A percentile compares a stretch with the other conserved stretches of the same genome.
Evolutionary conservation across 1,140 invertebrate species (phyloP).

Genomic region (Asbolus verrucosus): DNA sequence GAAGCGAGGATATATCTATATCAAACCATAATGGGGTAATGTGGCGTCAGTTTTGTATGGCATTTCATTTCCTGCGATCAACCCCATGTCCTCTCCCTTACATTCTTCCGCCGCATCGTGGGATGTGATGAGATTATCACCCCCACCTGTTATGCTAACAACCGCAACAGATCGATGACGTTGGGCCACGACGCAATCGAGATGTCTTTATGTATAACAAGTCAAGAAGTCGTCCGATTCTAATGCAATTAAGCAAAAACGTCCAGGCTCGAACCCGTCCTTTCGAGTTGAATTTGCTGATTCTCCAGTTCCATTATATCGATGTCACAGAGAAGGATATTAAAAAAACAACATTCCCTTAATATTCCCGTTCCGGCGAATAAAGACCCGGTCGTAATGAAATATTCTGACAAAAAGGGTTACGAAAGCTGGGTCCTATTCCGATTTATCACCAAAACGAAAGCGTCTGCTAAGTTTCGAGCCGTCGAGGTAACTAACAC

Average conservation of each 20-base stretch:
- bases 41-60: slow-evolving; percentile 20
- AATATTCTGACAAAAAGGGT: not conserved
- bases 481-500: slow-evolving; percentile 29
- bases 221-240: slow-evolving; percentile 24
- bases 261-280: slow-evolving; percentile 11
- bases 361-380: too few species aligned
- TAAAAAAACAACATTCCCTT: not conserved
- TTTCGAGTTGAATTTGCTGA: not conserved
- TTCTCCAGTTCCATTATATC: not conserved
- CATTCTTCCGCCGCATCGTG: slow-evolving; percentile 21
- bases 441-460: slow-evolving; percentile 12
- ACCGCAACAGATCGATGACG: slow-evolving; percentile 36
- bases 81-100: slow-evolving; percentile 28
- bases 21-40: not conserved
- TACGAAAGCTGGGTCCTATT: not conserved
- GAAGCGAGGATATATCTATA: not conserved
- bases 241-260: slow-evolving; percentile 19
- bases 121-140: slow-evolving; percentile 35
- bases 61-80: slow-evolving; percentile 37
- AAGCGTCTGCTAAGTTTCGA: slow-evolving; percentile 22
- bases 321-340: not conserved
- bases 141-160: slow-evolving; percentile 36
- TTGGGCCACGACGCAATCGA: not conserved
- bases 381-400: not conserved
- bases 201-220: slow-evolving; percentile 20